A percentile compares a stretch with the other conserved stretches of the same genome.
Conservation (phyloP, 2,888 invertebrate genomes). For the Torymus auratus region DNA sequence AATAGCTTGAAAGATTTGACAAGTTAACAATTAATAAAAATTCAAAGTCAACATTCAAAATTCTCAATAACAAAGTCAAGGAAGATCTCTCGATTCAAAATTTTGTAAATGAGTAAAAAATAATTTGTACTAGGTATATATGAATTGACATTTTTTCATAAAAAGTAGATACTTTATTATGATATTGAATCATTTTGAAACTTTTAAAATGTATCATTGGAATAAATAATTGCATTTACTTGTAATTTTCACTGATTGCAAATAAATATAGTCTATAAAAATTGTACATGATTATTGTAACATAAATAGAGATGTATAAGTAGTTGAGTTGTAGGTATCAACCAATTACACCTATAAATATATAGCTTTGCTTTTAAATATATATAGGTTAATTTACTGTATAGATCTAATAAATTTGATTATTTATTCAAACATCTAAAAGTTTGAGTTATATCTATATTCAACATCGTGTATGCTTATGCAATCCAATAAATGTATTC, state of each 20-base stretch:
- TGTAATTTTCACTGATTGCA: not conserved
- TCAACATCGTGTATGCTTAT: not conserved
- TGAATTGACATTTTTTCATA: conserved; percentile 32
- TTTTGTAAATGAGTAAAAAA: conserved; percentile 45
- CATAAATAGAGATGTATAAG: no score
- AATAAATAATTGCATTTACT: not conserved
- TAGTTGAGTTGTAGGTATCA: not conserved
- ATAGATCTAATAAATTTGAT: no score
- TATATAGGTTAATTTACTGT: no score
- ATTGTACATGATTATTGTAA: not conserved
- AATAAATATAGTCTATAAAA: conserved; percentile 13
- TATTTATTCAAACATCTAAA: not conserved
- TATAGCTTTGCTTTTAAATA: not conserved
- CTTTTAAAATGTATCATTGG: not conserved
- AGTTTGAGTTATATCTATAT: conserved; percentile 2
- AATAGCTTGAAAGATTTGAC: conserved; percentile 33
- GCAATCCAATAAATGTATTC: conserved; percentile 59
- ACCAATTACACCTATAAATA: conserved; percentile 1
- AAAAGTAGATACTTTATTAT: not conserved
- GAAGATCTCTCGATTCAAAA: conserved; percentile 19
- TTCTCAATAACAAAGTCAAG: conserved; percentile 26
- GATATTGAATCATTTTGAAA: not conserved
- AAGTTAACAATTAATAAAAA: conserved; percentile 18
- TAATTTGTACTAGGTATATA: not conserved
- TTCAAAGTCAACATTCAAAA: conserved; percentile 33